Conservation (phyloP, 2,888 invertebrate genomes). For the Teinopalpus imperialis region DNA sequence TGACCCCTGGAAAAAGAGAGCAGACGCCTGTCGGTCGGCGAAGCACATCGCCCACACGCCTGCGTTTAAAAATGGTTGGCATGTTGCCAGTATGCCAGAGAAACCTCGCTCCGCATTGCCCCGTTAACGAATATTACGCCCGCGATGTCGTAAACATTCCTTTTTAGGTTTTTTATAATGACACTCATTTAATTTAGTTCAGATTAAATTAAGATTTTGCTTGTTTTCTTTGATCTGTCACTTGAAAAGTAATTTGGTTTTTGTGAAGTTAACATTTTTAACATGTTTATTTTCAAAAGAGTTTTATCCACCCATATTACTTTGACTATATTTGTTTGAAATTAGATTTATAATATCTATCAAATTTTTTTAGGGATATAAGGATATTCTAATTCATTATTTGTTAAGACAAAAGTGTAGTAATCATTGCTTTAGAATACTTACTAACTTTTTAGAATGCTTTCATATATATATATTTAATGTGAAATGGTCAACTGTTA, state of each 20-base stretch:
- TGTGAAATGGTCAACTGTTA: too few species aligned
- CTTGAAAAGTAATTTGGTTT: neutral
- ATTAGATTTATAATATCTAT: too few species aligned
- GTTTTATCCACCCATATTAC: too few species aligned
- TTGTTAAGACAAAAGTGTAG: too few species aligned
- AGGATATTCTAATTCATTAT: too few species aligned
- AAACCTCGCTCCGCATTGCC: constrained; percentile 32
- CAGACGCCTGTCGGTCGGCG: constrained; percentile 38
- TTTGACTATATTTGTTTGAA: too few species aligned
- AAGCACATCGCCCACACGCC: constrained; percentile 44
- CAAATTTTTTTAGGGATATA: too few species aligned
- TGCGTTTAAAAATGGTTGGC: constrained; percentile 64
- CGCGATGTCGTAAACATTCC: constrained; percentile 53
- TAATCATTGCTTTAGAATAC: too few species aligned
- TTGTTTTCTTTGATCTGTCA: constrained; percentile 16
- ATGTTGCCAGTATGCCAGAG: constrained; percentile 57
- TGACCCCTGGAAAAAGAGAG: constrained; percentile 32
- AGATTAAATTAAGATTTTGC: neutral
- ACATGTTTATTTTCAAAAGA: too few species aligned
- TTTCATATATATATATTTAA: too few species aligned
- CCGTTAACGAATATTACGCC: constrained; percentile 54
- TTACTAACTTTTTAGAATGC: too few species aligned
- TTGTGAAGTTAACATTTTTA: too few species aligned
- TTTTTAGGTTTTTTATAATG: constrained; percentile 39
- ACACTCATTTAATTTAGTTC: constrained; percentile 17